Evolutionary conservation across 2,888 invertebrate species (phyloP).

Genomic region (Xylota segnis): DNA sequence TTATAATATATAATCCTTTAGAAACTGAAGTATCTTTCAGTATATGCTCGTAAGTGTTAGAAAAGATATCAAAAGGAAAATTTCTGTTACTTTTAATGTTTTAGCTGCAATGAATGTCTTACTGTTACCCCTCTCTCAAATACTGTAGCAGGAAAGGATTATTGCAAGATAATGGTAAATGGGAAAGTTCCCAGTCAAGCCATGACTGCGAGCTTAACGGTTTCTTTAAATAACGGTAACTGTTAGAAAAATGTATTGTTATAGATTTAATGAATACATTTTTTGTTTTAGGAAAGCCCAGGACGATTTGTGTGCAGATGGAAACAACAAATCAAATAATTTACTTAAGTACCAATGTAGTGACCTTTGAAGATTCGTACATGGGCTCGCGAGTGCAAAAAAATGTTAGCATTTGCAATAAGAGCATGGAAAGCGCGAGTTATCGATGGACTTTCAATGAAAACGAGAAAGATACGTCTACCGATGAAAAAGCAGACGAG

Average conservation of each 20-base stretch:
- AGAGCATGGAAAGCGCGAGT: conserved; percentile 31
- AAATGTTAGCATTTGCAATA: conserved; percentile 50
- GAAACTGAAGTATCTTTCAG: conserved; percentile 3
- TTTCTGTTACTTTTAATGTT: not conserved
- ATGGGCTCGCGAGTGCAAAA: conserved; percentile 26
- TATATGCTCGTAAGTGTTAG: conserved; percentile 19
- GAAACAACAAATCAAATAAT: conserved; percentile 32
- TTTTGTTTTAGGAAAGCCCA: conserved; percentile 28
- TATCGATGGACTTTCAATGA: conserved; percentile 36
- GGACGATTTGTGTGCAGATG: conserved; percentile 33
- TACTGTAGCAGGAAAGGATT: conserved; percentile 14
- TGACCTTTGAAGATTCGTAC: conserved; percentile 50
- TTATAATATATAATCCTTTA: conserved; percentile 39
- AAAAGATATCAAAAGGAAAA: not conserved
- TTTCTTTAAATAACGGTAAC: conserved; percentile 36
- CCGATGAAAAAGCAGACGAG: conserved; percentile 13
- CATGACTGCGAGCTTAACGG: conserved; percentile 5
- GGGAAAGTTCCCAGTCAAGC: conserved; percentile 19
- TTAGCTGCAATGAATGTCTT: conserved; percentile 16
- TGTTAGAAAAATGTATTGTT: not conserved
- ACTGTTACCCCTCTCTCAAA: conserved; percentile 2
- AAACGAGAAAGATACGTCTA: not conserved
- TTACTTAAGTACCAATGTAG: conserved; percentile 27
- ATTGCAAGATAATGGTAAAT: conserved; percentile 34
- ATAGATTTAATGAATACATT: not conserved